Base-by-base conservation (phyloP, 2,113 vertebrate species). In the Phodopus roborovskii region DNA sequence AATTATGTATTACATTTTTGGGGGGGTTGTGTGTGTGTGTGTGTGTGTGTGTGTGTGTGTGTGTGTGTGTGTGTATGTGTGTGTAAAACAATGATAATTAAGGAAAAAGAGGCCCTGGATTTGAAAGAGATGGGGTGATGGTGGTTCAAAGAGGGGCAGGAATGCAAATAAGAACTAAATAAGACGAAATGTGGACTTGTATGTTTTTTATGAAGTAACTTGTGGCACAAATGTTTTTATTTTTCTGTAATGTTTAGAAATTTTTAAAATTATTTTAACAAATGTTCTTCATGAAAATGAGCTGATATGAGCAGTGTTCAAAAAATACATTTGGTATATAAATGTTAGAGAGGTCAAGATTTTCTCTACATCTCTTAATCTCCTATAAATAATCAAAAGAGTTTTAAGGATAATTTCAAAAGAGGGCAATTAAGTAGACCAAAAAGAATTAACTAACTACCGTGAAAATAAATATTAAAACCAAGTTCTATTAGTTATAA, bases 401-500 rank as follows among this genome's bases (percentile, higher is more conserved):
- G 0, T 60, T 66, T 86, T 28, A 74, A 95, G 60, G 36, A 20
- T 22, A 77, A 24, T 92, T 90, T 87, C 56, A 86, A 87, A 48
- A 97, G 19, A 79, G 7, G 6, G 66, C 39, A 84, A 39, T 74
- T 50, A 88, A 58, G 85, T n/a, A 64, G 2, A 73, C 4, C 7
- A 85, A 94, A 94, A 71, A 58, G 4, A 94, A 93, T 39, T 82
- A 28, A 77, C 8, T 90, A 74, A 81, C 22, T 10, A 30, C n/a
- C 84, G 5, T 70, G 28, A 82, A 39, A 94, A 56, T 53, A 71
- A 84, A 85, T n/a, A 82, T 66, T 64, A 85, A 95, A 94, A 68
- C 70, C 58, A 94, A 88, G 8, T 16, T 92, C 91, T 91, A 12
- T 93, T 77, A 75, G 90, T 85, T 91, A 20, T 88, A 95, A 90